Conservation (phyloP, 2,888 invertebrate species). For the Catonia carolina region DNA sequence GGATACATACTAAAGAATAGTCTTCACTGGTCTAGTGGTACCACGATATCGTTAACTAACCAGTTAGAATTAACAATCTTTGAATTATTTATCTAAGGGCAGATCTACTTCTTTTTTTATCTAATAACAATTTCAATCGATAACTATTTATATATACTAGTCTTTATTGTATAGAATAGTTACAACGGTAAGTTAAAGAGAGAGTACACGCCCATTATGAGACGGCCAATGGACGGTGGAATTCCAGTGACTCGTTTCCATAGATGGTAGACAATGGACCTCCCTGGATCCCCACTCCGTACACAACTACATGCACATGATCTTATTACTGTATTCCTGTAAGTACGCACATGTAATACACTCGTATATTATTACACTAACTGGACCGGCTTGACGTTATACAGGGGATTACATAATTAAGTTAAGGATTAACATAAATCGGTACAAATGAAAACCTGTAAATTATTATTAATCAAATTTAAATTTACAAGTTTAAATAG, state of each 20-base stretch:
- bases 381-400: no score
- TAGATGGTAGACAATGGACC: conserved; percentile 30
- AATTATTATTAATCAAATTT: no score
- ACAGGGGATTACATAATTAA: no score
- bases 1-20: no score
- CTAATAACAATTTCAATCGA: not conserved
- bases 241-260: conserved; percentile 19
- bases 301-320: not conserved
- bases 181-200: conserved; percentile 11
- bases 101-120: not conserved
- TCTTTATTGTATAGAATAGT: conserved; percentile 12
- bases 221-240: conserved; percentile 20
- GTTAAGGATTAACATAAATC: no score
- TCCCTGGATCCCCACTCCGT: conserved; percentile 2
- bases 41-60: no score
- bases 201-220: conserved; percentile 19
- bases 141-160: not conserved
- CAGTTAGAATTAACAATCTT: no score
- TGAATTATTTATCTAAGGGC: no score
- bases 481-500: no score
- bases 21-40: no score
- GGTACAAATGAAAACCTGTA: no score
- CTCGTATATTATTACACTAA: not conserved
- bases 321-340: not conserved
- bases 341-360: no score